These are phyloP conservation scores for Mesocentrotus franciscanus DNA, from an alignment of 53 echinoderm and acorn worm species.

Conservation along the genomic window DNA sequence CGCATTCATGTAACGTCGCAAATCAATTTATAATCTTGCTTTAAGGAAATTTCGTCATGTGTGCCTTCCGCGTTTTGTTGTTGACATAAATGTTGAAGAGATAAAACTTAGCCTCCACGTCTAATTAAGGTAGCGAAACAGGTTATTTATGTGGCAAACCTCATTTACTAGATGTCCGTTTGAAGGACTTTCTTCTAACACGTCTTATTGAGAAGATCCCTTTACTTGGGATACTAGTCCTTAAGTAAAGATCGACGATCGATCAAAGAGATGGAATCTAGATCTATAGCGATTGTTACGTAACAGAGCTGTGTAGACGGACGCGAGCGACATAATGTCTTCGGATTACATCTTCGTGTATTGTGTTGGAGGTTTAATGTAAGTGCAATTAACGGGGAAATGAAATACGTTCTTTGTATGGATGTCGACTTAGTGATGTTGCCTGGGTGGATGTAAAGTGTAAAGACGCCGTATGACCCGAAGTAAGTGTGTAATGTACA, in stretches of 20 bases:
- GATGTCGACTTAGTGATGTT: not conserved
- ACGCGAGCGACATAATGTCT: not conserved
- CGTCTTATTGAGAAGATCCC: not conserved
- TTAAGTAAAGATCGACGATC: not conserved
- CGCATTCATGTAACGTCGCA: no score
- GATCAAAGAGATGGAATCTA: slow-evolving; percentile 17
- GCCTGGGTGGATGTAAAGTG: not conserved
- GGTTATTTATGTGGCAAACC: not conserved
- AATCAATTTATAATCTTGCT: not conserved
- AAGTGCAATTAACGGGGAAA: slow-evolving; percentile 4
- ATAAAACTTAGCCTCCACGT: not conserved
- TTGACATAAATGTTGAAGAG: not conserved
- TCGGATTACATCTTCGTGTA: not conserved
- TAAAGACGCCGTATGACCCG: not conserved
- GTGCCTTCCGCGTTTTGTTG: not conserved
- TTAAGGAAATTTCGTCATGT: not conserved
- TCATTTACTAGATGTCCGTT: not conserved
- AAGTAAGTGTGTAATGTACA: no score
- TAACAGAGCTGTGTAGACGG: not conserved
- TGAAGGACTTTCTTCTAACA: not conserved
- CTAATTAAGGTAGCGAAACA: not conserved
- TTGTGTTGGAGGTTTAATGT: not conserved
- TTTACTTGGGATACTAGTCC: not conserved
- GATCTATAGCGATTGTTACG: slow-evolving; percentile 19
- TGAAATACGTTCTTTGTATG: not conserved